Evolutionary conservation across 2,888 invertebrate genomes (phyloP), one percentile per base, ranked within the genome.

Genomic region (Hirudinaria manillensis): DNA sequence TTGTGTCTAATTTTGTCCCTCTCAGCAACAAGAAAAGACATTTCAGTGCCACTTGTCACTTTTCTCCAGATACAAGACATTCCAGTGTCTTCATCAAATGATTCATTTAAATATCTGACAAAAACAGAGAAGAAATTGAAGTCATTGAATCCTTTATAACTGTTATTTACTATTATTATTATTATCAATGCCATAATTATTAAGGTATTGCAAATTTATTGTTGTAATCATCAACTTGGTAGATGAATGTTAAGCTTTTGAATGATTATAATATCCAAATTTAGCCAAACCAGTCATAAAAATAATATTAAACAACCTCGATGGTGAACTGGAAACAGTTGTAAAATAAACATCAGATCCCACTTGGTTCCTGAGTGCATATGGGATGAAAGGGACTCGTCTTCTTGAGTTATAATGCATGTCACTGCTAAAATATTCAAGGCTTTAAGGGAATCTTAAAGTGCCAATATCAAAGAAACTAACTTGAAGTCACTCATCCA

Each of bases 311-410:
- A 61, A 24, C 19, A 45, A 77, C 77, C 72, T 61, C 32, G 75
- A 70, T 4, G 84, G 84, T 19, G 84, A 83, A 4, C 85, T 84
- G 68, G 92, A 90, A 71, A 92, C 89, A 0, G 94, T 94, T 77
- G 92, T 91, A 86, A 94, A 97, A 87, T 90, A 90, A 29, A 98
- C 87, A 24, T 89, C 88, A 75, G 91, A 91, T 0, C 97, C 97
- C 0, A 95, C 94, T 79, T 93, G 91, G 86, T 99, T 99, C 82
- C 91, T 90, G 77, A 99, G 87, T 16, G 93, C 92, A 87, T 93
- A 98, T 0, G 98, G 97, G 78, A 98, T 91, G 86, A 98, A 98
- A 4, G 97, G 95, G 34, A 91, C 90, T 74, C 95, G 88, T 24
- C 92, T 88, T 73, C 91, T 70, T 21, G 77, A 77, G 65, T 71